Evolutionary conservation across 2,113 vertebrate species (phyloP).

Genomic region (Clarias gariepinus): DNA sequence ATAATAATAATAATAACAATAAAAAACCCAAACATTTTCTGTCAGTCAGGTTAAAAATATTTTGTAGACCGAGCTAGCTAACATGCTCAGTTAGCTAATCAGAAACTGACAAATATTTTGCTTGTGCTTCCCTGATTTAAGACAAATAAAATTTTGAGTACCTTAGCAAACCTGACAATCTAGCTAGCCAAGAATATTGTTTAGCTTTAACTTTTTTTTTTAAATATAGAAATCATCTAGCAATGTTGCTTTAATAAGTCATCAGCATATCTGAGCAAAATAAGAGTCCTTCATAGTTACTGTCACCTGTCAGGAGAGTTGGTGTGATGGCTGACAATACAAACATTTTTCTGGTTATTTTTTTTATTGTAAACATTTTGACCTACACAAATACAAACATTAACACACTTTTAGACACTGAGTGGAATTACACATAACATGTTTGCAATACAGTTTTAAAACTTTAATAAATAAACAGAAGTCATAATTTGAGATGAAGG

Average conservation of each 20-base stretch:
- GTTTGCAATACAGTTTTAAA: not conserved
- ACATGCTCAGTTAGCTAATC: not conserved
- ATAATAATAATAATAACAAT: too few species aligned
- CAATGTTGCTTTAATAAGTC: not conserved
- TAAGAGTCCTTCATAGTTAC: not conserved
- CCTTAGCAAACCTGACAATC: not conserved
- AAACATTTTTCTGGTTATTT: conserved; percentile 49
- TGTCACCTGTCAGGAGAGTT: conserved; percentile 8
- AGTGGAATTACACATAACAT: not conserved
- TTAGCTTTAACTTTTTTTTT: not conserved
- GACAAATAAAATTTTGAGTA: not conserved
- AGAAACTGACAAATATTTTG: not conserved
- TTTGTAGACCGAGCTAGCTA: not conserved
- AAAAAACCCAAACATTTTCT: not conserved
- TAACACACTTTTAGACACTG: not conserved
- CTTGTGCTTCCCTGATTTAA: not conserved
- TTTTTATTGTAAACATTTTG: conserved; percentile 75
- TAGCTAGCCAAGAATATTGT: not conserved
- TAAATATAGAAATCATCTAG: not conserved
- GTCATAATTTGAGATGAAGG: not conserved
- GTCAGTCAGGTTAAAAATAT: not conserved
- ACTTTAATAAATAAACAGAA: not conserved
- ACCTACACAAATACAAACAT: conserved; percentile 60
- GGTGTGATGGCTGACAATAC: conserved; percentile 49
- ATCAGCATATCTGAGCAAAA: not conserved